Evolutionary conservation across 2,797 vertebrate genomes (phyloP).

Genomic region (Spinus pinus): DNA sequence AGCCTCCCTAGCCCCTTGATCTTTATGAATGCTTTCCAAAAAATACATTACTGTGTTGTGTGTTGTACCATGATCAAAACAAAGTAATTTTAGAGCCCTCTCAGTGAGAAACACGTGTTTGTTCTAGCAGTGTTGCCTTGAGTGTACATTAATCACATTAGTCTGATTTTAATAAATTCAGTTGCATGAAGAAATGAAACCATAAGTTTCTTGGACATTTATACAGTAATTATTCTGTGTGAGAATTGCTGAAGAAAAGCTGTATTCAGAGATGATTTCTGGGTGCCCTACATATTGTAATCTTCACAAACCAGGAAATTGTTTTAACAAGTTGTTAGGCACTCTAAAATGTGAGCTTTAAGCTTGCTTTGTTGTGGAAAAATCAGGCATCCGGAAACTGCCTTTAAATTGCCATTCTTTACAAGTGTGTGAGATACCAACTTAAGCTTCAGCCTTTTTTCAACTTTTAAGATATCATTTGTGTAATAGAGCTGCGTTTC

Average conservation of each 20-base stretch:
- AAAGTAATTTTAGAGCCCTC: neutral
- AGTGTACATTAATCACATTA: neutral
- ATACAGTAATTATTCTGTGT: neutral
- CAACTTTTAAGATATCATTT: slow-evolving; percentile 47
- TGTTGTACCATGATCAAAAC: neutral
- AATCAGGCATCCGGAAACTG: slow-evolving; percentile 33
- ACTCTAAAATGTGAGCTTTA: slow-evolving; percentile 29
- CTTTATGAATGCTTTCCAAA: neutral
- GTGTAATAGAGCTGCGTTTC: slow-evolving; percentile 17
- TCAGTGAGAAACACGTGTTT: neutral
- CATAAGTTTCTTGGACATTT: neutral
- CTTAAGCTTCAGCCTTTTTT: slow-evolving; percentile 43
- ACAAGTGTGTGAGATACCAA: neutral
- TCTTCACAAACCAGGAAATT: slow-evolving; percentile 4
- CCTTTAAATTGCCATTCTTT: slow-evolving; percentile 31
- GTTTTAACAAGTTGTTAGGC: neutral
- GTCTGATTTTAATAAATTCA: neutral
- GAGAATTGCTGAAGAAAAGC: neutral
- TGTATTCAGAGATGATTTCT: neutral
- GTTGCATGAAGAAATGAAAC: neutral
- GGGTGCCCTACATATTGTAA: neutral
- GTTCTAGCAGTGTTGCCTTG: neutral
- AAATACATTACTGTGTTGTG: neutral
- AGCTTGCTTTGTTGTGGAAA: slow-evolving; percentile 31
- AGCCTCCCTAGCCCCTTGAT: neutral